Evolutionary conservation across 2,113 vertebrate genomes (phyloP).

Genomic region (Hystrix brachyura): DNA sequence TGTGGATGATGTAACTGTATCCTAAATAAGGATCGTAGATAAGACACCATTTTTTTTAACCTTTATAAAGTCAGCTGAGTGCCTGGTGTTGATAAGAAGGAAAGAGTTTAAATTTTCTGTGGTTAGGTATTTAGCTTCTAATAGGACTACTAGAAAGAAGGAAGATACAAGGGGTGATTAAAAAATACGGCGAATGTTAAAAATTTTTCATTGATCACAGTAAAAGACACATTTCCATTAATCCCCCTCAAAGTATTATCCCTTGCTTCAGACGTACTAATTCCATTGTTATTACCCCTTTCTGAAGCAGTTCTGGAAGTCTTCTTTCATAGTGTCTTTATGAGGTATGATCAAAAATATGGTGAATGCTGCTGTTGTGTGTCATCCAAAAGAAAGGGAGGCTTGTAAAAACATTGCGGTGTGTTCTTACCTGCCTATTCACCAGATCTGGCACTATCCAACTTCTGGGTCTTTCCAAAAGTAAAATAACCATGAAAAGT

Average conservation of each 20-base stretch:
- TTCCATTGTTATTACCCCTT: neutral
- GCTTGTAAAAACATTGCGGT: neutral
- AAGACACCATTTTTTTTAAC: neutral
- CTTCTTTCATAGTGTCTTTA: neutral
- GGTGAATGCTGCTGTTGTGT: neutral
- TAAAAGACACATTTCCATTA: neutral
- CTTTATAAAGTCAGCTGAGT: neutral
- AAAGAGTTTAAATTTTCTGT: neutral
- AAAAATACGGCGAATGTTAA: neutral
- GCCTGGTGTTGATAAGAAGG: neutral
- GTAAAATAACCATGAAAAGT: neutral
- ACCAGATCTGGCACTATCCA: neutral
- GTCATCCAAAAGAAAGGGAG: neutral
- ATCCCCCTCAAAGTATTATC: neutral
- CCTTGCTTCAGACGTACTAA: neutral
- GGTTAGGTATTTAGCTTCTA: neutral
- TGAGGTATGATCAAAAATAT: neutral
- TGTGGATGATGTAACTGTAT: neutral
- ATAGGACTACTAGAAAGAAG: neutral
- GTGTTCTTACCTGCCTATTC: neutral
- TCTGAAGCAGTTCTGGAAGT: neutral
- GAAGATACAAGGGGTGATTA: neutral
- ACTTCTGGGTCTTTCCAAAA: neutral
- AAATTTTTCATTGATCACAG: neutral
- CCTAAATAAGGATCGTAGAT: neutral